Evolutionary conservation across 2,888 invertebrate genomes (phyloP).

Genomic region (Catocala sponsa): DNA sequence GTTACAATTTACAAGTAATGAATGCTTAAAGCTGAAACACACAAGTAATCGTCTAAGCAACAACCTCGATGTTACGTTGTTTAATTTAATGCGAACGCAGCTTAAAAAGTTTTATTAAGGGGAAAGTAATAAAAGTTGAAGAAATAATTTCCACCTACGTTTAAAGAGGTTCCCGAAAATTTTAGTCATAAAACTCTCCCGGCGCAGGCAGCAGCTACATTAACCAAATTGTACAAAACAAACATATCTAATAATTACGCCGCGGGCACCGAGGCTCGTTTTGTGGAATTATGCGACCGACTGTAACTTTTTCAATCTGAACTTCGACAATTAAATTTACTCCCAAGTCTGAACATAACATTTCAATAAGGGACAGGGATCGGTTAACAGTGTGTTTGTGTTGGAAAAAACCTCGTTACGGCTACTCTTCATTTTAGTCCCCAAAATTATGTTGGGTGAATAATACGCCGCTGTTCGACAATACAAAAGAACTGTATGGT

Average conservation of each 20-base stretch:
- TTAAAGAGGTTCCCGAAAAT: constrained; percentile 68
- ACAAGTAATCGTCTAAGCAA: constrained; percentile 38
- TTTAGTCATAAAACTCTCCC: constrained; percentile 69
- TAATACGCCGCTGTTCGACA: constrained; percentile 34
- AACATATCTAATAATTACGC: constrained; percentile 83
- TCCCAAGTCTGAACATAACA: constrained; percentile 77
- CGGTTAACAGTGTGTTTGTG: constrained; percentile 60
- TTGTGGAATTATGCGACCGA: constrained; percentile 79
- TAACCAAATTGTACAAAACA: constrained; percentile 82
- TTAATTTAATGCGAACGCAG: constrained; percentile 50
- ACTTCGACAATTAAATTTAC: constrained; percentile 86
- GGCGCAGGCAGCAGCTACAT: constrained; percentile 66
- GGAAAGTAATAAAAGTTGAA: constrained; percentile 67
- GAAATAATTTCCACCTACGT: constrained; percentile 72
- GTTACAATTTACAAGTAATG: constrained; percentile 43
- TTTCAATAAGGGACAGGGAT: constrained; percentile 78
- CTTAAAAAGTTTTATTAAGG: constrained; percentile 57
- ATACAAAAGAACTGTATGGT: constrained; percentile 58
- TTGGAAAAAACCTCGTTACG: constrained; percentile 46
- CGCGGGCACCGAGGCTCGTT: constrained; percentile 68
- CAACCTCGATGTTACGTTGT: constrained; percentile 34
- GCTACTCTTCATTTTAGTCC: constrained; percentile 27
- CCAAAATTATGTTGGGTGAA: constrained; percentile 28
- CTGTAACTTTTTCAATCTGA: constrained; percentile 85
- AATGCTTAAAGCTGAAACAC: constrained; percentile 40